Base-by-base conservation (phyloP, 2,888 invertebrate species). In the Nowickia ferox region DNA sequence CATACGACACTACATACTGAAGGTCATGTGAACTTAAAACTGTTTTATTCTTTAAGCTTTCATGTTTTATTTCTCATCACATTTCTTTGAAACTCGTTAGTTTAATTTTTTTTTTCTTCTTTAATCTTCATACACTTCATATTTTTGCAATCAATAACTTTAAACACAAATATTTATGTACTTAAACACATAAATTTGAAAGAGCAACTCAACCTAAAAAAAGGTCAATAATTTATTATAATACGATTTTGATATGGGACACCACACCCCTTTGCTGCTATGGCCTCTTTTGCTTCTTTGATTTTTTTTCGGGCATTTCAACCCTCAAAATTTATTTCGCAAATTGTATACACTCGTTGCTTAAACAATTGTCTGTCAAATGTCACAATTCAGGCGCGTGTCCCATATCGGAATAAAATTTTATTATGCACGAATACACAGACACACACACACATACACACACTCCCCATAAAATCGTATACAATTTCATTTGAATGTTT, bases 321-420 rank as follows among this genome's bases (percentile, higher is more conserved):
- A 63, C 84, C 84, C 77, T 76, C 19, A 40, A 74, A 71, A 9
- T 57, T 3, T 44, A 51, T 42, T 51, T 42, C n/a, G 0, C 19
- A 57, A 57, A 13, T 59, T 38, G 38, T 48, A 17, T 59, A 38
- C 15, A 48, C 17, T 59, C 38, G 38, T 10, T 17, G 38, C 10
- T 55, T 46, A 55, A 40, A 17, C 5, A 17, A 65, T 61, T 77
- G 19, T 30, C 46, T 72, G 69, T 63, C 84, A 80, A 61, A 72
- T 79, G 86, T 57, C 87, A 80, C 87, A 84, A 83, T 88, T 87
- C 85, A 74, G 88, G 86, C 88, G 88, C 88, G 88, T 88, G 88
- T 87, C 88, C 88, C 88, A 87, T 80, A 87, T 80, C 74, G 75
- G 87, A 84, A 88, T 88, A 74, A 69, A 83, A 69, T 81, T 81